A percentile compares a stretch with the other conserved stretches of the same genome.
These are phyloP conservation scores for Cirrhinus mrigala DNA, from an alignment of 2,797 vertebrate species.

Conservation along the genomic window DNA sequence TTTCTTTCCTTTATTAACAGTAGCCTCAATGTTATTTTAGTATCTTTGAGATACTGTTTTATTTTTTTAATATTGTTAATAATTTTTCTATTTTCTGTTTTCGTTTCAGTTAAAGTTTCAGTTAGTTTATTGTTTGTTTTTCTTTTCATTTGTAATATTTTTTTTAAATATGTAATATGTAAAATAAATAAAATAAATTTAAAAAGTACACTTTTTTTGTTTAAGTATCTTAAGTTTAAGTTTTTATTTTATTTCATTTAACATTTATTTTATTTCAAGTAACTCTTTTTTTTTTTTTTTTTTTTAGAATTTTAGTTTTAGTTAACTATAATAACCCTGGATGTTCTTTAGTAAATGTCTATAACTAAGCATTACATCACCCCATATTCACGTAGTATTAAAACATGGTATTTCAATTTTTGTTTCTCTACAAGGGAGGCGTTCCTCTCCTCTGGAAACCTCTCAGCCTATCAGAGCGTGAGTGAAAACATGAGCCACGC, in stretches of 20 bases:
- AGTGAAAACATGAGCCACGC: constrained; percentile 72
- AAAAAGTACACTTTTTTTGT: too few species aligned
- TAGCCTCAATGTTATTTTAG: too few species aligned
- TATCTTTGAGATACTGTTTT: neutral
- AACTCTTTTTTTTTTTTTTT: neutral
- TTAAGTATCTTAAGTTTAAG: too few species aligned
- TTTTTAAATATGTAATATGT: too few species aligned
- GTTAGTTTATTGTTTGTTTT: neutral
- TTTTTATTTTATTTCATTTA: too few species aligned
- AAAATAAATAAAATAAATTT: too few species aligned
- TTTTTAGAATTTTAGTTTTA: neutral
- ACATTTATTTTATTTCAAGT: neutral
- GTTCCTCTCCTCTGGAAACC: constrained; percentile 76
- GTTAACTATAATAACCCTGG: neutral
- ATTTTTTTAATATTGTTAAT: neutral
- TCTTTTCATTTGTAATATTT: too few species aligned
- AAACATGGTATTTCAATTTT: neutral
- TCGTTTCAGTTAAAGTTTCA: neutral
- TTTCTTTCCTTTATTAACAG: too few species aligned
- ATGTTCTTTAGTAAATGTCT: neutral
- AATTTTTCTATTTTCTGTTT: neutral
- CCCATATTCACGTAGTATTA: neutral
- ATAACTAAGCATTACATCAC: neutral
- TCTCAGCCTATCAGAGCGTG: constrained; percentile 73
- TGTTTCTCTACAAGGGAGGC: constrained; percentile 62